A percentile compares a stretch with the other conserved stretches of the same genome.
These are phyloP conservation scores for Tetranychus truncatus DNA, from an alignment of 2,888 invertebrate species.

Conservation along the genomic window DNA sequence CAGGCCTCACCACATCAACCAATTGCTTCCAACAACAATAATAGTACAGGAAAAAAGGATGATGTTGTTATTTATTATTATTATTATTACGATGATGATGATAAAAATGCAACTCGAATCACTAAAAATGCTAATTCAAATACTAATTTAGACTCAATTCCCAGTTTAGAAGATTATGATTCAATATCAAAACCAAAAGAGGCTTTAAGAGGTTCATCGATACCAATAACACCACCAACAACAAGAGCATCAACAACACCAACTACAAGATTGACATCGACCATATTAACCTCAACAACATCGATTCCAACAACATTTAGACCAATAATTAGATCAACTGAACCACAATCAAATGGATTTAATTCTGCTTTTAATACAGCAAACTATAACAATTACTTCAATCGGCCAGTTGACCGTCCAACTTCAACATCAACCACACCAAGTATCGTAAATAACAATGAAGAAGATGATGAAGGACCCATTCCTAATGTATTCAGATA, in stretches of 20 bases:
- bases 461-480: not conserved
- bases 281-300: not conserved
- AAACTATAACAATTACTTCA: too few species aligned
- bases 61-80: conserved; percentile 24
- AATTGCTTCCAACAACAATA: not conserved
- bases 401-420: not conserved
- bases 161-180: conserved; percentile 21
- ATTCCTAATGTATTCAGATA: conserved; percentile 22
- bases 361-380: not conserved
- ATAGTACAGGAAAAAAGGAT: conserved; percentile 17
- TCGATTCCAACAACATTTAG: not conserved
- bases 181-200: not conserved
- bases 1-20: not conserved
- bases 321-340: not conserved
- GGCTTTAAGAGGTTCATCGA: not conserved
- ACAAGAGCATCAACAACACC: not conserved
- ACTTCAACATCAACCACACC: not conserved
- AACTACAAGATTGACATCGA: not conserved
- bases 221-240: not conserved
- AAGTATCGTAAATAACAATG: not conserved
- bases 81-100: conserved; percentile 24
- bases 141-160: conserved; percentile 18
- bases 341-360: not conserved
- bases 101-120: conserved; percentile 12
- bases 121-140: not conserved